Percentiles rank a stretch among this genome's conserved stretches.
These are phyloP conservation scores for Sterna hirundo DNA, from an alignment of 2,113 vertebrate genomes.

Conservation along the genomic window DNA sequence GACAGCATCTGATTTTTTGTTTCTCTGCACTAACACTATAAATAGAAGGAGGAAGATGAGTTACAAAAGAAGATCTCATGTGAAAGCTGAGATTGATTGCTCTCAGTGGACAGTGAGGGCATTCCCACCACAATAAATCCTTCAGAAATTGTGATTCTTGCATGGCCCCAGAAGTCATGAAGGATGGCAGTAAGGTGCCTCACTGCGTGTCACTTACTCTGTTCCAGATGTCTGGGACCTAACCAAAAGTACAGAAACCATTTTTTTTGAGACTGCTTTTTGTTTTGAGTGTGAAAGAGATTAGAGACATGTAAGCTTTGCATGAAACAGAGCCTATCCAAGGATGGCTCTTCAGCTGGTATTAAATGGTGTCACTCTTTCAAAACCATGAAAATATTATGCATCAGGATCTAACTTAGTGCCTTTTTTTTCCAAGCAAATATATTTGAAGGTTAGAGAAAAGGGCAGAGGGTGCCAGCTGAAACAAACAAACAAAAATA, in stretches of 20 bases:
- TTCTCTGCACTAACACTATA: neutral
- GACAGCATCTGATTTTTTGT: neutral
- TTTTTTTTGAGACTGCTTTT: neutral
- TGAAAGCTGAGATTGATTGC: neutral
- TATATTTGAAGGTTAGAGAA: neutral
- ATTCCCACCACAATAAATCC: neutral
- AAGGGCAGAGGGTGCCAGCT: neutral
- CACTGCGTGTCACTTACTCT: neutral
- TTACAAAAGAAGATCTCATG: neutral
- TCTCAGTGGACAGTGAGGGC: neutral
- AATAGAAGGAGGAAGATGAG: neutral
- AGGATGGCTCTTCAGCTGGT: neutral
- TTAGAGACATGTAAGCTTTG: neutral
- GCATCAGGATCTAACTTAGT: neutral
- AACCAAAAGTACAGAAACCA: neutral
- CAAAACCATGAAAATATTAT: neutral
- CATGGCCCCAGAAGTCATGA: neutral
- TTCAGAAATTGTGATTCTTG: neutral
- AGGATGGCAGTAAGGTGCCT: neutral
- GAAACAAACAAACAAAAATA: neutral
- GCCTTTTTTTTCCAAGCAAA: neutral
- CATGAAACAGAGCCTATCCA: neutral
- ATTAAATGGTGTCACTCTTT: neutral
- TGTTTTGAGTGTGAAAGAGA: neutral
- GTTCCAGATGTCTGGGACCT: neutral